Evolutionary conservation across 2,113 vertebrate genomes (phyloP), one percentile per base, ranked within the genome.

Genomic region (Gallinago jamesoni): DNA sequence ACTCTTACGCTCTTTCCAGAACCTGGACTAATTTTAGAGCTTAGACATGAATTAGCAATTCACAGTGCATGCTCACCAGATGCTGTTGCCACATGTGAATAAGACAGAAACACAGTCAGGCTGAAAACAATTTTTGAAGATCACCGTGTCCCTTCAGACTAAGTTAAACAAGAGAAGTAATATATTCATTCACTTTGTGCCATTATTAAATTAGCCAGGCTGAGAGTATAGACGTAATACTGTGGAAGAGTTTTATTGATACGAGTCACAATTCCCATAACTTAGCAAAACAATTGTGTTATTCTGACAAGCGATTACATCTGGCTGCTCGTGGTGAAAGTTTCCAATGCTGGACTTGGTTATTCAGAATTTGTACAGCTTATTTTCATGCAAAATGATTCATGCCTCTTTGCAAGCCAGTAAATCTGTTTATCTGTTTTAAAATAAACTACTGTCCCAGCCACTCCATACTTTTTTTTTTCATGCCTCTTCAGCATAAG

Each of bases 1-100:
- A 84, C 45, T 97, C 10, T 87, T 43, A 47, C 31, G 28, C 11
- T 95, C 66, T 87, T 94, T 96, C 80, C n/a, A 48, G 87, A 98
- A 95, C 79, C 70, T 92, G 70, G 59, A 87, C 81, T 97, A 84
- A 95, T 97, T 98, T 98, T 96, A 95, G 53, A 97, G 52, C 52
- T 77, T 75, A 76, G 48, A 87, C 48, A 64, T 85, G 50, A 97
- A 97, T 96, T 97, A 96, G 35, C 89, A 97, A 87, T 97, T 97
- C 96, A 91, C 41, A 64, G 14, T 67, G 55, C 84, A 76, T 87
- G 47, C 74, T 94, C 31, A 87, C 91, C 97, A 97, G 97, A 94
- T 98, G 96, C 92, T 96, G 11, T 74, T 90, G 90, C 96, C 75
- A 93, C 60, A 87, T 96, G 70, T 90, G 86, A 95, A 94, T 89